Percentiles rank a stretch among this genome's conserved stretches.
Evolutionary conservation across 2,888 invertebrate species (phyloP).

Genomic region (Drosophila birchii): DNA sequence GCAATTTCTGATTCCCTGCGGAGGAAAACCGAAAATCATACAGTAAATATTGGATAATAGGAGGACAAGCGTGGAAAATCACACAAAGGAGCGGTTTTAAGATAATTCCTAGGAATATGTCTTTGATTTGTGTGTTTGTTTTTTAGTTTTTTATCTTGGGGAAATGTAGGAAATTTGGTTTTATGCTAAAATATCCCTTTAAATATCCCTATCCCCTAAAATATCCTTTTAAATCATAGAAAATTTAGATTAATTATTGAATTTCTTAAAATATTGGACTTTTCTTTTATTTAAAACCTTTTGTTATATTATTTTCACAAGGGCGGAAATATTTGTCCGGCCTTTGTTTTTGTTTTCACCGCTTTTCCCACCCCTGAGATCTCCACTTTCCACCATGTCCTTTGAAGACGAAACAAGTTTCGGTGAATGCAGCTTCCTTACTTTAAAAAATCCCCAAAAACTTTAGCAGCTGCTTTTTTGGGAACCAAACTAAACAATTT

Average conservation of each 20-base stretch:
- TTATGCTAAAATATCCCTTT: too few species aligned
- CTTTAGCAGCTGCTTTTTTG: conserved; percentile 27
- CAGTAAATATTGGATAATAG: conserved; percentile 31
- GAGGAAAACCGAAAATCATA: conserved; percentile 39
- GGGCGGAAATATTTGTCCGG: conserved; percentile 16
- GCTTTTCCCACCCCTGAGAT: conserved; percentile 43
- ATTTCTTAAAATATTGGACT: background rate
- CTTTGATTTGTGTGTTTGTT: background rate
- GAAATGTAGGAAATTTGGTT: too few species aligned
- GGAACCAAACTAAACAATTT: background rate
- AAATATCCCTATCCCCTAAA: too few species aligned
- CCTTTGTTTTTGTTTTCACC: conserved; percentile 11
- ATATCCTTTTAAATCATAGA: too few species aligned
- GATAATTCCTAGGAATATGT: background rate
- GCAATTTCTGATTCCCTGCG: conserved; percentile 48
- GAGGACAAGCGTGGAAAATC: conserved; percentile 4
- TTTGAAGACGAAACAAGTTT: conserved; percentile 40
- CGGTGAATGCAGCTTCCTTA: conserved; percentile 8
- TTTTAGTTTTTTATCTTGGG: background rate
- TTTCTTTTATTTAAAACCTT: conserved; percentile 5
- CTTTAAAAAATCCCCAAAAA: background rate
- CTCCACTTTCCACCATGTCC: conserved; percentile 52
- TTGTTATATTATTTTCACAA: conserved; percentile 6
- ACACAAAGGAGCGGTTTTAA: background rate
- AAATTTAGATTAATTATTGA: background rate